Conservation (phyloP, 2,888 invertebrate species). For the Ecdyonurus torrentis region DNA sequence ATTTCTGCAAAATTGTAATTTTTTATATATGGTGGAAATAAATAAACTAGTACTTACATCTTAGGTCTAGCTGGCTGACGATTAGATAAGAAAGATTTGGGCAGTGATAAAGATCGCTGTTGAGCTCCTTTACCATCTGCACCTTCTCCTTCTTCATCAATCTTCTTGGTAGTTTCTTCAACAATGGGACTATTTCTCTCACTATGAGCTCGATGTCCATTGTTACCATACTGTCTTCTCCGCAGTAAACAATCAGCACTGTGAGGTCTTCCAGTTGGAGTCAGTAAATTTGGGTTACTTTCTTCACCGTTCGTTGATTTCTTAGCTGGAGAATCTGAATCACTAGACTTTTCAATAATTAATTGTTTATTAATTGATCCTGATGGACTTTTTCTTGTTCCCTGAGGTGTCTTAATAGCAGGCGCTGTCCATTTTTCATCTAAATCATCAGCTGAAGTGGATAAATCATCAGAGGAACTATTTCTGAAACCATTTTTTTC, state of each 20-base stretch:
- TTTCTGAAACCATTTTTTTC: background rate
- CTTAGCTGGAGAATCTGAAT: background rate
- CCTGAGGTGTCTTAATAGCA: background rate
- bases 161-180: background rate
- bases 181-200: background rate
- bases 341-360: background rate
- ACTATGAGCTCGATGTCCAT: background rate
- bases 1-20: background rate
- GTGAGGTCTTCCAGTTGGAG: background rate
- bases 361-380: background rate
- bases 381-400: background rate
- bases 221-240: background rate
- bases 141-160: background rate
- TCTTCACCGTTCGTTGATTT: background rate
- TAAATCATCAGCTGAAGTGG: background rate
- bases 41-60: background rate
- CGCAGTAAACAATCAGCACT: background rate
- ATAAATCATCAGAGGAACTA: background rate
- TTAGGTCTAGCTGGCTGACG: constrained; percentile 13
- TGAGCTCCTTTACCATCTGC: background rate
- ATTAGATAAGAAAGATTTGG: constrained; percentile 33
- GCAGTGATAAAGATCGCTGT: constrained; percentile 34
- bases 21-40: background rate
- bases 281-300: too few relatives aligned
- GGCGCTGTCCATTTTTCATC: background rate